A percentile compares a stretch with the other conserved stretches of the same genome.
Conservation (phyloP, 2,888 invertebrate genomes). For the Cancer borealis region DNA sequence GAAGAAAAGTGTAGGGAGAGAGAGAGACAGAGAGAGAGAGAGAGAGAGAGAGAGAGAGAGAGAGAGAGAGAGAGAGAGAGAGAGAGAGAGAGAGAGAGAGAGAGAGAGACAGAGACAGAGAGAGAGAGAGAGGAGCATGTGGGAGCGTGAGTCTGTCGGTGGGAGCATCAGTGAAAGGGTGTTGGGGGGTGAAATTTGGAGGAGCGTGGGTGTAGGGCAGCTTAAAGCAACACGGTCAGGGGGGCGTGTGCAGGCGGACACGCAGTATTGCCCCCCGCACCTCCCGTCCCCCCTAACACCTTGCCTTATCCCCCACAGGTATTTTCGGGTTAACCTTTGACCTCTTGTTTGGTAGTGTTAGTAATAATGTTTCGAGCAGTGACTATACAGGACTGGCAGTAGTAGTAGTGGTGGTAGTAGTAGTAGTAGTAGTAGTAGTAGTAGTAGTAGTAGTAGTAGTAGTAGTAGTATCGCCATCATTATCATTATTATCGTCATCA, state of each 20-base stretch:
- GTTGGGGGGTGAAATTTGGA: background rate
- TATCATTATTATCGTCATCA: background rate
- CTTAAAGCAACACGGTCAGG: conserved; percentile 8
- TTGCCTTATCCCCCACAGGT: background rate
- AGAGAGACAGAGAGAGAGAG: no score
- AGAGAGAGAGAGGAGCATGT: background rate
- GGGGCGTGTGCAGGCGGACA: background rate
- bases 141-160: background rate
- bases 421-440: conserved; percentile 17
- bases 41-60: no score
- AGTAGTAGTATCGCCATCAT: background rate
- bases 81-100: no score
- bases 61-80: no score
- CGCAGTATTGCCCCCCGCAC: background rate
- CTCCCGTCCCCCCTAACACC: background rate
- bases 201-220: conserved; percentile 11
- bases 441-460: background rate
- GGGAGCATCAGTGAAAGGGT: background rate
- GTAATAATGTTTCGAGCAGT: background rate
- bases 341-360: conserved; percentile 6
- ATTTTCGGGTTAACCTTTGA: background rate
- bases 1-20: no score
- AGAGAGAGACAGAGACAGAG: no score
- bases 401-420: background rate
- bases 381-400: background rate